Percentiles rank a stretch among this genome's conserved stretches.
These are phyloP conservation scores for Rhynchomys soricoides DNA, from an alignment of 2,113 vertebrate genomes.

Conservation along the genomic window DNA sequence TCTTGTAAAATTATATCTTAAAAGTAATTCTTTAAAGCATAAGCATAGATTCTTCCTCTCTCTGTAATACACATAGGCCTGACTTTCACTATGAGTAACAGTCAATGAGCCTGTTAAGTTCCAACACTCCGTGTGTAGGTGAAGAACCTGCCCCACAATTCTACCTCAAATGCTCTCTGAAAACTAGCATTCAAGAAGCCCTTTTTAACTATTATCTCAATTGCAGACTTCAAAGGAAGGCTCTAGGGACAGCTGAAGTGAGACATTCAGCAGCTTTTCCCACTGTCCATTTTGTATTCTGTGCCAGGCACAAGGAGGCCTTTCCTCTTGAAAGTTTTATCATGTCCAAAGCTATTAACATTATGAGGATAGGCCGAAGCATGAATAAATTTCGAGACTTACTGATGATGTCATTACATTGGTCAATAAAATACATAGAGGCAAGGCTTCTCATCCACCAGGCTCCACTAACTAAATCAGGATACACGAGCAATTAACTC, in stretches of 20 bases:
- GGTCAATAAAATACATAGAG: slow-evolving; percentile 87
- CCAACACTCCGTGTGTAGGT: slow-evolving; percentile 63
- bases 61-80: slow-evolving; percentile 63
- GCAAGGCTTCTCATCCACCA: slow-evolving; percentile 79
- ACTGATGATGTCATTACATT: slow-evolving; percentile 87
- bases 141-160: slow-evolving; percentile 71
- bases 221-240: slow-evolving; percentile 82
- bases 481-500: slow-evolving; percentile 90
- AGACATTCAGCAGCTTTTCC: slow-evolving; percentile 77
- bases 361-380: slow-evolving; percentile 83
- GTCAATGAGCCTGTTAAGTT: slow-evolving; percentile 75
- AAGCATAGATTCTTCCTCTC: slow-evolving; percentile 53
- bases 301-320: slow-evolving; percentile 70
- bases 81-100: slow-evolving; percentile 75
- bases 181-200: slow-evolving; percentile 81
- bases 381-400: slow-evolving; percentile 84
- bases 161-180: slow-evolving; percentile 74
- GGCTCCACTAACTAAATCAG: slow-evolving; percentile 86
- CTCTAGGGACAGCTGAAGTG: slow-evolving; percentile 81
- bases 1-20: slow-evolving; percentile 63
- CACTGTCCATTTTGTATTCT: slow-evolving; percentile 81
- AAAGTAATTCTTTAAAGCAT: slow-evolving; percentile 55
- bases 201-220: slow-evolving; percentile 80
- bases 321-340: slow-evolving; percentile 86
- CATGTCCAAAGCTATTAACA: slow-evolving; percentile 87